Evolutionary conservation across 2,888 invertebrate genomes (phyloP), one percentile per base, ranked within the genome.

Genomic region (Pyrocoelia pectoralis): DNA sequence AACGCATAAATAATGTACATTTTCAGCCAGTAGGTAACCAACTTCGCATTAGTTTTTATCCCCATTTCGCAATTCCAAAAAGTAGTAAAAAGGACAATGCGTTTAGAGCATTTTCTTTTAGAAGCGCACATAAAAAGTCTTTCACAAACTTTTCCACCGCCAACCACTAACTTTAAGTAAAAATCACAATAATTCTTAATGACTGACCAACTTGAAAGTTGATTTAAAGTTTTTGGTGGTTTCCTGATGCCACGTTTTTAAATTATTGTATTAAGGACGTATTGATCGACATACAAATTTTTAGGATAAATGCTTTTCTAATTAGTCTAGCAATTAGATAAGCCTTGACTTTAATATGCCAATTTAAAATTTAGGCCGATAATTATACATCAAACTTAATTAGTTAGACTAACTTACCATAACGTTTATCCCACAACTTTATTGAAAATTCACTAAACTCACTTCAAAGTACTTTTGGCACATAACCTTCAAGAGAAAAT

Each of bases 341-440:
- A 38, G n/a, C n/a, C 12, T n/a, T 38, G 38, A 24, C 24, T 43
- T 43, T 14, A 13, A 15, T 43, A 17, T 46, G 12, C 8, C 12
- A 14, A 15, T 8, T 9, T 13, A 14, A 14, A 43, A 43, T 43
- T 43, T 9, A 15, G 8, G 12, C 9, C 2, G 43, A n/a, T 1
- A 13, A 15, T 43, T n/a, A n/a, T n/a, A n/a, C n/a, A n/a, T n/a
- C n/a, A n/a, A n/a, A n/a, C n/a, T n/a, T n/a, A n/a, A n/a, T 43
- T 13, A 18, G 10, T 46, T 46, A 46, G 15, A 14, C 14, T 41
- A 17, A 18, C 46, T 46, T 46, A 46, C 46, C 46, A 46, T 46
- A 17, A 46, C 33, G 33, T 46, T 46, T 46, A 17, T 18, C 46
- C 10, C 15, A 8, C 18, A 17, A 15, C n/a, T 17, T 14, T n/a